phyloP scores from a whole-genome alignment of 2,113 vertebrate genomes.

The Gymnarchus niloticus region DNA sequence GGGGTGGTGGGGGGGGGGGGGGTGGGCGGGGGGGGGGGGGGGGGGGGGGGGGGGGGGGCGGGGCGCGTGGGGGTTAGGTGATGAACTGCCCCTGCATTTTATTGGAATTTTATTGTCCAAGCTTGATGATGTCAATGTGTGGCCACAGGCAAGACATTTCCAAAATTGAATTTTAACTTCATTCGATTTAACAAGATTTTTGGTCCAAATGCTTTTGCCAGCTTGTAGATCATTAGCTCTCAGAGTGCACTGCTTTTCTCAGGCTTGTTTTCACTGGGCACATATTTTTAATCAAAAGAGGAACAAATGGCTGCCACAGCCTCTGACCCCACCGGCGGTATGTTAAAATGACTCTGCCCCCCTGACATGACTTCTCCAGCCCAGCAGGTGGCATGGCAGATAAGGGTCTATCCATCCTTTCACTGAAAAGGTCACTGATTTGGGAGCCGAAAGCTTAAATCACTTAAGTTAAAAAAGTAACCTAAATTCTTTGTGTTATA shows the following conservation, averaged over 20 bases:
- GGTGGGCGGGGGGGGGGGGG: too few relatives aligned
- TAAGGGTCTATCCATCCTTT: not conserved
- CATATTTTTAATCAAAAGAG: not conserved
- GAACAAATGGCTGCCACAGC: not conserved
- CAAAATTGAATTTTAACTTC: slow-evolving; percentile 14
- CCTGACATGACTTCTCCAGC: not conserved
- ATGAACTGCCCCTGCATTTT: slow-evolving; percentile 1
- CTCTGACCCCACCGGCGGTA: not conserved
- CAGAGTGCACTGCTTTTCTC: not conserved
- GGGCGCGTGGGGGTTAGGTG: not conserved
- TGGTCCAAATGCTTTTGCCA: not conserved
- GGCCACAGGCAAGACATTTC: not conserved
- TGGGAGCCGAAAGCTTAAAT: not conserved
- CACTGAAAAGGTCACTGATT: not conserved
- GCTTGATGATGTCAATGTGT: not conserved
- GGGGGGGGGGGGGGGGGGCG: too few relatives aligned
- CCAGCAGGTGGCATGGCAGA: not conserved
- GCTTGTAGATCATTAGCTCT: not conserved
- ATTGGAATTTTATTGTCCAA: slow-evolving; percentile 11
- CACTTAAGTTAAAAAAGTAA: not conserved
- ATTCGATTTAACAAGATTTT: not conserved
- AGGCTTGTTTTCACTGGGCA: not conserved
- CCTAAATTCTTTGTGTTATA: not conserved
- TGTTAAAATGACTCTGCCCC: not conserved
- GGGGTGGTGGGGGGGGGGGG: too few relatives aligned